Evolutionary conservation across 2,797 vertebrate genomes (phyloP).

Genomic region (Australoheros facetus): DNA sequence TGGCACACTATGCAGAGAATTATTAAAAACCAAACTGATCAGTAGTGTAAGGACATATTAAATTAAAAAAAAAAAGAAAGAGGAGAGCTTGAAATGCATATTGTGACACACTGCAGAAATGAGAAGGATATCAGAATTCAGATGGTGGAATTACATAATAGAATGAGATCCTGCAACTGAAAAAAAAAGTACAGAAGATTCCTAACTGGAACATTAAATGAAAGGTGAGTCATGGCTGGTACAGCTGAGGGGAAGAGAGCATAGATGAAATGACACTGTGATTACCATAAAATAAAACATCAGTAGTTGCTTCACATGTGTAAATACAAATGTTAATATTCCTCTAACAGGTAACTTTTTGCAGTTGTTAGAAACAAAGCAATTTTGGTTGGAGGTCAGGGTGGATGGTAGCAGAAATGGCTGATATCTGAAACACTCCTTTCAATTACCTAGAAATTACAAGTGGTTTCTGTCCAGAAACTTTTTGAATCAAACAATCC

Average conservation of each 20-base stretch:
- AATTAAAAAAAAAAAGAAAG: background rate
- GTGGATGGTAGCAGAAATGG: background rate
- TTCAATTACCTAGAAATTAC: background rate
- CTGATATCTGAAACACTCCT: background rate
- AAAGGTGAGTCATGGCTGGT: background rate
- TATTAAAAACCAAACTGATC: slow-evolving; percentile 23
- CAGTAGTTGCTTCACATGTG: background rate
- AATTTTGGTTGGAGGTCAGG: background rate
- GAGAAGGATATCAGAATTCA: background rate
- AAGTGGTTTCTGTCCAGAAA: background rate
- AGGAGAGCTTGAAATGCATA: background rate
- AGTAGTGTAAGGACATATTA: background rate
- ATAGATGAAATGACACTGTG: background rate
- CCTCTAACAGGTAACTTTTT: background rate
- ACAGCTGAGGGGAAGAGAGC: background rate
- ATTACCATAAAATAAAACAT: background rate
- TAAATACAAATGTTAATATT: background rate
- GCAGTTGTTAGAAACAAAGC: background rate
- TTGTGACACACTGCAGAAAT: background rate
- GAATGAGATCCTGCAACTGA: slow-evolving; percentile 1
- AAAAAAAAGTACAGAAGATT: background rate
- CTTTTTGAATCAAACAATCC: background rate
- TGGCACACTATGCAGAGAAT: background rate
- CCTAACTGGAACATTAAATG: background rate
- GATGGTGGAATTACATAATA: background rate